phyloP scores from a whole-genome alignment of 1,140 invertebrate species.

The Ostrea denselamellosa region DNA sequence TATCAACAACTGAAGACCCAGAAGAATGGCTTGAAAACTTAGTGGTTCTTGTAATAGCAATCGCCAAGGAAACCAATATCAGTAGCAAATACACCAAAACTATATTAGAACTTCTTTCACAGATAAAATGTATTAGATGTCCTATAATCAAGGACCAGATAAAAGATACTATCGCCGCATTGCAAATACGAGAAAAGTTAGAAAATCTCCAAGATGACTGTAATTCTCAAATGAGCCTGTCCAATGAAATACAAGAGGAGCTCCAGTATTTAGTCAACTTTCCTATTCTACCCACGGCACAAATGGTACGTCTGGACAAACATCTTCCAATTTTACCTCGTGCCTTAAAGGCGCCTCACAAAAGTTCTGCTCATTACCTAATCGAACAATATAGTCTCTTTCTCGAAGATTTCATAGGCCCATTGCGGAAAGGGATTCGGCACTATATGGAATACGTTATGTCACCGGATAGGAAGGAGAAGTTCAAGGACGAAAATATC shows the following conservation, averaged over 20 bases:
- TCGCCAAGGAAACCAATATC: background rate
- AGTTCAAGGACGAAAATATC: conserved; percentile 55
- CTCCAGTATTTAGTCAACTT: background rate
- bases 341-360: background rate
- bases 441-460: conserved; percentile 40
- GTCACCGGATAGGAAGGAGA: background rate
- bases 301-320: background rate
- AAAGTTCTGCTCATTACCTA: conserved; percentile 82
- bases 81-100: background rate
- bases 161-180: background rate
- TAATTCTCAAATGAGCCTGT: background rate
- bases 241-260: background rate
- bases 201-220: conserved; percentile 7
- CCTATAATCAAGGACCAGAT: background rate
- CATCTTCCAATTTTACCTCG: background rate
- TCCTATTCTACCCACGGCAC: background rate
- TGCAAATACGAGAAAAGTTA: background rate
- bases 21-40: background rate
- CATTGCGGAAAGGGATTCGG: conserved; percentile 74
- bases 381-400: conserved; percentile 87
- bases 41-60: background rate
- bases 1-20: background rate
- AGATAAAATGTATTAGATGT: background rate
- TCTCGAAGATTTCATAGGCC: conserved; percentile 83
- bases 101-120: background rate